These are phyloP conservation scores for Diplosoma virens DNA, from an alignment of 23 tunicate species.

Conservation along the genomic window DNA sequence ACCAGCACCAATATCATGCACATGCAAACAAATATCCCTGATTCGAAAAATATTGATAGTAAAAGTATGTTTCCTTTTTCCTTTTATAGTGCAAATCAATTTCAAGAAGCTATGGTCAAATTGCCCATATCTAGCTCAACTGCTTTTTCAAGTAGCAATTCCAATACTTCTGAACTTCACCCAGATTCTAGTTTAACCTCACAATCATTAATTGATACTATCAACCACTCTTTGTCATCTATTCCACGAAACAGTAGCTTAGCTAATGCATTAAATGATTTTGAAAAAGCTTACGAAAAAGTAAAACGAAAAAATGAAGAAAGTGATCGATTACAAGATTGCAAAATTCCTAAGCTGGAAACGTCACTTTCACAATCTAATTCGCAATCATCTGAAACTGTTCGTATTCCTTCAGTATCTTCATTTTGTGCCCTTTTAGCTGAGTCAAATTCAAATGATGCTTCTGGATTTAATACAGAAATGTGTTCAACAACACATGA, in stretches of 20 bases:
- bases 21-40: background rate
- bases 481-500: no score
- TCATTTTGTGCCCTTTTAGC: slow-evolving; percentile 29
- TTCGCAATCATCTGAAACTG: background rate
- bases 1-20: no score
- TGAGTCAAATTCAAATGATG: slow-evolving; percentile 13
- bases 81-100: background rate
- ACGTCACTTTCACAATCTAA: background rate
- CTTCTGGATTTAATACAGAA: background rate
- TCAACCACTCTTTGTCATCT: slow-evolving; percentile 7
- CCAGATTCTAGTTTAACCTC: no score
- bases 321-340: background rate
- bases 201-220: slow-evolving; percentile 5
- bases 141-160: no score
- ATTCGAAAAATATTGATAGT: background rate
- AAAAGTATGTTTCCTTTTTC: background rate
- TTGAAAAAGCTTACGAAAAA: slow-evolving; percentile 44
- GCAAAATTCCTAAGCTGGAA: background rate
- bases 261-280: slow-evolving; percentile 54
- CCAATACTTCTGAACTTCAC: no score
- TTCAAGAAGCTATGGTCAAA: background rate
- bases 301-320: slow-evolving; percentile 50
- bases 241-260: slow-evolving; percentile 55
- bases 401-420: background rate
- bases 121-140: no score